Evolutionary conservation across 1,140 invertebrate genomes (phyloP).

Genomic region (Drosophila subobscura): DNA sequence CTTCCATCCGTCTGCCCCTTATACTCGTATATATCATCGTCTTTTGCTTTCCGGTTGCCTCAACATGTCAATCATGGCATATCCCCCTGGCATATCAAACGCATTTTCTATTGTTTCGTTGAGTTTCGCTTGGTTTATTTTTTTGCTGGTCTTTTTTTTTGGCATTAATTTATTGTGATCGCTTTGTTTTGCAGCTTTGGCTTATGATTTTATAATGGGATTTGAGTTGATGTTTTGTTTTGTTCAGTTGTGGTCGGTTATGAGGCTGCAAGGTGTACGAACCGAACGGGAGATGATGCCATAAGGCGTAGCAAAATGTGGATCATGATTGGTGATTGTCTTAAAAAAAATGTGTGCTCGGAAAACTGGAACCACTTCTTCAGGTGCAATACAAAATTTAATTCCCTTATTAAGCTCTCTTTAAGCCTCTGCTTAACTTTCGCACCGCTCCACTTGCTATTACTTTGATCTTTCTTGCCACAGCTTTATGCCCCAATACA

Average conservation of each 20-base stretch:
- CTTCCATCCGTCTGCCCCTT: background rate
- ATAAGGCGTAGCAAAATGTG: constrained; percentile 25
- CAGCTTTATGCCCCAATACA: no score
- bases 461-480: no score
- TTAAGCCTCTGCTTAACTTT: no score
- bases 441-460: no score
- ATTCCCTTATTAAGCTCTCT: no score
- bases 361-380: no score
- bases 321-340: constrained; percentile 19
- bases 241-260: constrained; percentile 11
- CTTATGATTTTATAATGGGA: constrained; percentile 65
- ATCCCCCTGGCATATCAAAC: constrained; percentile 34
- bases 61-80: constrained; percentile 66
- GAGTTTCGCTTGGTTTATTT: constrained; percentile 16
- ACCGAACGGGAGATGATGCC: background rate
- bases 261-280: constrained; percentile 30
- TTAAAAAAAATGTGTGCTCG: background rate
- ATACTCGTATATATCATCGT: constrained; percentile 36
- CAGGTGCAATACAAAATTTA: no score
- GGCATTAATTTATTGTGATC: constrained; percentile 50
- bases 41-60: constrained; percentile 60
- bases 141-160: constrained; percentile 19
- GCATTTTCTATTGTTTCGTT: constrained; percentile 52
- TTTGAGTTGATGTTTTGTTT: constrained; percentile 10
- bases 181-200: constrained; percentile 59